Evolutionary conservation across 2,797 vertebrate species (phyloP), one percentile per base, ranked within the genome.

Genomic region (Lutjanus argentimaculatus): DNA sequence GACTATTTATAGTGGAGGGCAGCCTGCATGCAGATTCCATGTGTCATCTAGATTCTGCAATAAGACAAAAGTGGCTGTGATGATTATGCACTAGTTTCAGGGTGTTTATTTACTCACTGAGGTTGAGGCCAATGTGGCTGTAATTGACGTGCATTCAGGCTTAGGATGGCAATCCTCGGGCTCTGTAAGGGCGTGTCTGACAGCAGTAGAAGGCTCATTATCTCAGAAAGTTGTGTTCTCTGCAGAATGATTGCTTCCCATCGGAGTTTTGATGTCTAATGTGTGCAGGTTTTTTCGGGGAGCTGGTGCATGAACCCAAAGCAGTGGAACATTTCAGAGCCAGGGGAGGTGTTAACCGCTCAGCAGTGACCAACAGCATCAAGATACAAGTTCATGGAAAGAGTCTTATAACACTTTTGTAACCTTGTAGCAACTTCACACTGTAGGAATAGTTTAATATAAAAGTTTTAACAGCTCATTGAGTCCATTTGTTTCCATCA

Each of bases 81-180:
- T 94, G 93, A 93, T 93, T 93, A 94, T 88, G 80, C 85, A 14
- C 88, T 88, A 75, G 75, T 92, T 89, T 88, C 59, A 13, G 88
- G 80, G 75, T 92, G 93, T 95, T 94, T 95, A 95, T 96, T 94
- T 95, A 95, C 93, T 91, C 89, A 79, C 88, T 87, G 88, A 87
- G 92, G 82, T 84, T 22, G 61, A 77, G 88, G 76, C 89, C 89
- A 93, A 92, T 89, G 84, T 58, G 80, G 80, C 84, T 87, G 80
- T 92, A 94, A 95, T 91, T 93, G 92, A 89, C 73, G 64, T 88
- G 85, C 82, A 83, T 92, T 92, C 84, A 86, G 57, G 91, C 84
- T 85, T 76, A 82, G 81, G 71, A 91, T 83, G 86, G 80, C 79
- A 91, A 84, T 91, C 86, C 86, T 85, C 67, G 3, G 77, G 72